These are phyloP conservation scores for Sebastes minor DNA, from an alignment of 2,797 vertebrate genomes.

Conservation along the genomic window DNA sequence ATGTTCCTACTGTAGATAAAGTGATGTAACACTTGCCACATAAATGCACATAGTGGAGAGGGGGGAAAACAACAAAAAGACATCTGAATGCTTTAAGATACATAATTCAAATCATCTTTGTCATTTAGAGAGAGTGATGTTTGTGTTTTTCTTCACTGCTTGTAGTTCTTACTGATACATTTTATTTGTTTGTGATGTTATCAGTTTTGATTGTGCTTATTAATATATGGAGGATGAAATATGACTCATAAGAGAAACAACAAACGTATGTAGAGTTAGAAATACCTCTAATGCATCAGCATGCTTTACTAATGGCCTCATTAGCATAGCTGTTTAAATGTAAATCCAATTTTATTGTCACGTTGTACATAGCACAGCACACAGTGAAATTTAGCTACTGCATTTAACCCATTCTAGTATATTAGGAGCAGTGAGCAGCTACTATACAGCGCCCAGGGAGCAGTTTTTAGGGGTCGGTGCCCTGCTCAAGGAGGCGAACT, in stretches of 20 bases:
- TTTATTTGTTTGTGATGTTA: not conserved
- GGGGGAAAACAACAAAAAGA: not conserved
- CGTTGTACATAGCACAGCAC: too few species aligned
- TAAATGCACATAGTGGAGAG: not conserved
- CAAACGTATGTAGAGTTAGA: not conserved
- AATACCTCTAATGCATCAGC: not conserved
- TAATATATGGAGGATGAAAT: not conserved
- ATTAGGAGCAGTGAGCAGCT: too few species aligned
- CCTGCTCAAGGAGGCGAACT: too few species aligned
- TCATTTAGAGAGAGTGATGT: not conserved
- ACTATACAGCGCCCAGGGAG: too few species aligned
- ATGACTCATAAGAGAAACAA: not conserved
- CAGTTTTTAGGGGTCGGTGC: too few species aligned
- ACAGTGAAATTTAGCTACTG: too few species aligned
- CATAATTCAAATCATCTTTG: not conserved
- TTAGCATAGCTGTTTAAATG: not conserved
- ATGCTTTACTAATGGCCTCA: not conserved
- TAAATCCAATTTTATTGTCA: too few species aligned
- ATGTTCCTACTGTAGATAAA: not conserved
- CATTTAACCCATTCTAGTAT: too few species aligned
- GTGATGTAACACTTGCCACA: not conserved
- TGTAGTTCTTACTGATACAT: not conserved
- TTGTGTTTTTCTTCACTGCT: not conserved
- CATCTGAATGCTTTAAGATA: not conserved
- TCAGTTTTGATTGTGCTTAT: not conserved